Evolutionary conservation across 2,113 vertebrate genomes (phyloP), one percentile per base, ranked within the genome.

Genomic region (Hemichromis elongatus): DNA sequence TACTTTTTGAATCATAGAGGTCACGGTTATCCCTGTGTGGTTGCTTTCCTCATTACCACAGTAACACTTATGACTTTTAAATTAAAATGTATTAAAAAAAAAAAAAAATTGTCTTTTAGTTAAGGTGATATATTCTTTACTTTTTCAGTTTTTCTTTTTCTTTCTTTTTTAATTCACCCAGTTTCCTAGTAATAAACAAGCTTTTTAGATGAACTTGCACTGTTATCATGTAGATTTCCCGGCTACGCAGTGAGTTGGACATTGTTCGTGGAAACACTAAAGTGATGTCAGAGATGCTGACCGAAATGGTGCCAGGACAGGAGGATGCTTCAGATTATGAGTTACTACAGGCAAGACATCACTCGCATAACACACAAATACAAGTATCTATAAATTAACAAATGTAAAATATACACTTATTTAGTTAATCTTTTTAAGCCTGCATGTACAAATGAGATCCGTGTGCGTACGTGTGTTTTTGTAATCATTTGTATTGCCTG

Each of bases 211-310:
- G 1, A 0, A 50, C 68, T 75, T 75, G 16, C 42, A 75, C 14
- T 52, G 6, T 0, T 88, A 28, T 75, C 54, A 53, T 63, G 30
- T 88, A 99, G 99, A 97, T 99, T 81, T 97, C 97, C 89, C 96
- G 97, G 82, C 97, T 99, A 91, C 97, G 98, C 91, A 99, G 98
- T 5, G 99, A 99, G 80, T 93, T 99, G 89, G 99, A 99, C 57
- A 95, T 99, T 37, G 99, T 99, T 75, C 98, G 98, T 79, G 98
- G 99, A 82, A 99, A 99, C 93, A 97, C 98, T 2, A 99, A 99
- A 89, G 99, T 99, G 91, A 99, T 99, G 99, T 99, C 99, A 3
- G 98, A 99, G 96, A 99, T 99, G 99, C 91, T 99, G 83, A 99
- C 98, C 2, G 98, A 99, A 95, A 98, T 99, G 98, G 97, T 99